phyloP scores from a whole-genome alignment of 2,113 vertebrate genomes.

The Gorsachius goisagi region DNA sequence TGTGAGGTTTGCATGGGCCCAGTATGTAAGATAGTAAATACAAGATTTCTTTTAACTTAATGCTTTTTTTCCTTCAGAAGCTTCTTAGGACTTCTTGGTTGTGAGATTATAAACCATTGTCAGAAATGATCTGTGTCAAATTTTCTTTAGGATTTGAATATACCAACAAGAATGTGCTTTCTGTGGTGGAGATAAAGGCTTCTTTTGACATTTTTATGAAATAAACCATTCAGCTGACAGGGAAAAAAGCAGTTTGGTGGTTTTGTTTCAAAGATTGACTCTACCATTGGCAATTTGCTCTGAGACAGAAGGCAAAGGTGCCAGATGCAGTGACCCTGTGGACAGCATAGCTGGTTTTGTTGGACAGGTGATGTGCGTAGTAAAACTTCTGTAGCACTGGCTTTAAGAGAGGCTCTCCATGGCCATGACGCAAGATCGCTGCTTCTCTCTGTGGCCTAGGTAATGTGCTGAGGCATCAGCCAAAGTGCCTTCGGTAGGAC shows the following conservation, averaged over 20 bases:
- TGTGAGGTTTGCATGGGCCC: not conserved
- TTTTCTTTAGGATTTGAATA: not conserved
- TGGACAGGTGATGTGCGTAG: not conserved
- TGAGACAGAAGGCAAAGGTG: not conserved
- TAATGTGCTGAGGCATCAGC: not conserved
- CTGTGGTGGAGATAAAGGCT: not conserved
- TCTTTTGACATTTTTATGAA: not conserved
- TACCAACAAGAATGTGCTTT: not conserved
- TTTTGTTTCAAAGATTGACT: not conserved
- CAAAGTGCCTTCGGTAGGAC: fast-evolving
- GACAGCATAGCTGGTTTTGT: not conserved
- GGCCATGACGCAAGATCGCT: not conserved
- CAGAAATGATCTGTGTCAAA: not conserved
- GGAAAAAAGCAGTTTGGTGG: not conserved
- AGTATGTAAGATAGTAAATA: not conserved
- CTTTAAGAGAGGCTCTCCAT: not conserved
- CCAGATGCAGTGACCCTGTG: not conserved
- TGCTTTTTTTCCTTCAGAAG: not conserved
- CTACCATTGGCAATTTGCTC: not conserved
- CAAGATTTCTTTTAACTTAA: not conserved
- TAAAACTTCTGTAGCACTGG: not conserved
- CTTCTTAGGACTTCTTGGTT: not conserved
- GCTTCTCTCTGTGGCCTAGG: not conserved
- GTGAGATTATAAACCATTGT: not conserved
- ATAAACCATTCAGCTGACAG: not conserved